Percentiles rank a stretch among this genome's conserved stretches.
Evolutionary conservation across 2,888 invertebrate species (phyloP).

Genomic region (Luffia ferchaultella): DNA sequence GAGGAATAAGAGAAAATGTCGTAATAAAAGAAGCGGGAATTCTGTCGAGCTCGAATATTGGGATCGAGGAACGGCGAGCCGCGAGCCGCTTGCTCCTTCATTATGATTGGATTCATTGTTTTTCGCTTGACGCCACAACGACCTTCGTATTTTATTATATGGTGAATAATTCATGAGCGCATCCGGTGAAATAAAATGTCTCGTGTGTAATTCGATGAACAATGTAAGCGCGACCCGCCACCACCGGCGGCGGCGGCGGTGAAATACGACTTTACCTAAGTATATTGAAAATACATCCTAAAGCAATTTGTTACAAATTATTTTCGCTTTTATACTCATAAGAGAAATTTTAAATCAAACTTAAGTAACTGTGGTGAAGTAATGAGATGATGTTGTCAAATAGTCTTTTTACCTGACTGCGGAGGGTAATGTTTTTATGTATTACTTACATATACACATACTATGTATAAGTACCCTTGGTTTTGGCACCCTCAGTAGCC

Average conservation of each 20-base stretch:
- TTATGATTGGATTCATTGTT: conserved; percentile 37
- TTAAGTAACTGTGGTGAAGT: too few species aligned
- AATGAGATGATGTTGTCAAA: too few species aligned
- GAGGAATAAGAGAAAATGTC: conserved; percentile 18
- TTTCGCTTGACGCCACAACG: conserved; percentile 27
- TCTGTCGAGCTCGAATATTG: conserved; percentile 18
- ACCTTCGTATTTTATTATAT: conserved; percentile 29
- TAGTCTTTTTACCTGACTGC: too few species aligned
- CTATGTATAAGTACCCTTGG: too few species aligned
- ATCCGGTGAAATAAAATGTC: conserved; percentile 16
- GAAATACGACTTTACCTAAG: too few species aligned
- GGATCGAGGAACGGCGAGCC: conserved; percentile 11
- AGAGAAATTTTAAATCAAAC: too few species aligned
- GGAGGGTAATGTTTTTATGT: too few species aligned
- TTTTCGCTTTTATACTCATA: background rate
- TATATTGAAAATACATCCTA: background rate
- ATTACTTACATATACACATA: too few species aligned
- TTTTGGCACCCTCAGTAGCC: too few species aligned
- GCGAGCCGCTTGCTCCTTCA: conserved; percentile 21
- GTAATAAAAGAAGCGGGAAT: conserved; percentile 22
- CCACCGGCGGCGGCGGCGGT: background rate
- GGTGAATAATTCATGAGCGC: conserved; percentile 31
- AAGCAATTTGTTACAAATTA: background rate
- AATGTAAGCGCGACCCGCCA: background rate
- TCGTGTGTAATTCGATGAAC: conserved; percentile 7